Base-by-base conservation (phyloP, 2,888 invertebrate species). In the Anticlea derivata region DNA sequence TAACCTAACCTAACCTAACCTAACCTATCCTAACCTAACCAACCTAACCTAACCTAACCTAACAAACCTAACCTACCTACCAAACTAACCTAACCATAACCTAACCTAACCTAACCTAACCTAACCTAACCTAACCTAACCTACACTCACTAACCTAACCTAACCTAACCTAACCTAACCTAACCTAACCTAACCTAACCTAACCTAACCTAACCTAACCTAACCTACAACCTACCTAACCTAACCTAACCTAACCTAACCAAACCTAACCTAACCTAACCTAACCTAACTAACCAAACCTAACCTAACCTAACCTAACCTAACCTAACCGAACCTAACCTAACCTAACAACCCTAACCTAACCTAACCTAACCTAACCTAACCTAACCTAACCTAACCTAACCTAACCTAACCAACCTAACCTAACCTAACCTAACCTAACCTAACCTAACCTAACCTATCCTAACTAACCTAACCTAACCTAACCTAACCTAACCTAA, bases 51-150 rank as follows among this genome's bases (percentile, higher is more conserved):
- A 52, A 56, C 56, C 58, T 55, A 55, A 40, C 40, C 39, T 5
- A 6, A 58, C 39, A 45, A 55, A 53, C 35, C 35, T 49, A 50
- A 54, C 54, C 55, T 55, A 56, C 63, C 54, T 55, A 35, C 35
- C 35, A 23, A 61, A 61, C 61, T 56, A 50, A 63, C 60, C 63
- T 59, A 49, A 63, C 59, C 63, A 55, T 55, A 63, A 59, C 59
- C 61, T 40, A 64, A 60, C 60, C 60, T 50, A 60, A 60, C 60
- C 58, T 50, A 58, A 58, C 58, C 58, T 50, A 58, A 58, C 58
- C 58, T 56, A 59, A 55, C 55, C 50, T 43, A 54, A 54, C 54
- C 54, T 54, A 54, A 54, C 54, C 54, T 54, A 54, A 54, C 54
- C 54, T 45, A 54, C 44, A 49, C 54, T 49, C 49, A 49, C 54